Conservation (phyloP, 2,888 invertebrate species). For the Eubasilissa splendida region DNA sequence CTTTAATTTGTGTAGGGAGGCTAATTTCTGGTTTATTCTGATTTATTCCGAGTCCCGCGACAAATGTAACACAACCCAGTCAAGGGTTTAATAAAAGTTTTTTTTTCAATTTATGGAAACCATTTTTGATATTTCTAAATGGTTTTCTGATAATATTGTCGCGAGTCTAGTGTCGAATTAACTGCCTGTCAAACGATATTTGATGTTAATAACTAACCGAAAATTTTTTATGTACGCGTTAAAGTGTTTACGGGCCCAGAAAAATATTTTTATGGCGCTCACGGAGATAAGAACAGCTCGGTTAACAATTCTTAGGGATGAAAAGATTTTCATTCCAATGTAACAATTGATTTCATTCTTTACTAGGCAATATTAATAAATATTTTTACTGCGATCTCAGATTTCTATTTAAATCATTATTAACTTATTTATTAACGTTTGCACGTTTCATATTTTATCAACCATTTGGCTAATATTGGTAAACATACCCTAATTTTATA, state of each 20-base stretch:
- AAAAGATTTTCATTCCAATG: not conserved
- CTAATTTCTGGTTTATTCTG: too few relatives aligned
- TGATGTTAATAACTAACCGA: constrained; percentile 23
- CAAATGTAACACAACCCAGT: too few relatives aligned
- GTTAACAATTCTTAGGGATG: not conserved
- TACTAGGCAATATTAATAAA: too few relatives aligned
- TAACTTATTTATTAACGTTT: too few relatives aligned
- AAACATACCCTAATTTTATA: too few relatives aligned
- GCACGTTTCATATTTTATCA: too few relatives aligned
- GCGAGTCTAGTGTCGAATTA: constrained; percentile 13
- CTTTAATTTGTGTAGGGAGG: too few relatives aligned
- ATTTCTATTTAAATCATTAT: too few relatives aligned
- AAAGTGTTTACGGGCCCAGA: constrained; percentile 10
- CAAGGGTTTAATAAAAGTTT: not conserved
- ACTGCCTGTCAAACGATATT: constrained; percentile 41
- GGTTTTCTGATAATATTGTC: constrained; percentile 33
- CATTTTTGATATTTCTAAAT: not conserved
- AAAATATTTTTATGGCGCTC: not conserved
- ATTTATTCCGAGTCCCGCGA: too few relatives aligned
- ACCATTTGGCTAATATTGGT: too few relatives aligned
- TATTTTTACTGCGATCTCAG: too few relatives aligned
- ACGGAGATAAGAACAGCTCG: not conserved
- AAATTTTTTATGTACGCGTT: not conserved
- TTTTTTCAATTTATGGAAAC: constrained; percentile 24
- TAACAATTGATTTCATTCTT: too few relatives aligned